Evolutionary conservation across 2,888 invertebrate genomes (phyloP).

Genomic region (Marronus borbonicus): DNA sequence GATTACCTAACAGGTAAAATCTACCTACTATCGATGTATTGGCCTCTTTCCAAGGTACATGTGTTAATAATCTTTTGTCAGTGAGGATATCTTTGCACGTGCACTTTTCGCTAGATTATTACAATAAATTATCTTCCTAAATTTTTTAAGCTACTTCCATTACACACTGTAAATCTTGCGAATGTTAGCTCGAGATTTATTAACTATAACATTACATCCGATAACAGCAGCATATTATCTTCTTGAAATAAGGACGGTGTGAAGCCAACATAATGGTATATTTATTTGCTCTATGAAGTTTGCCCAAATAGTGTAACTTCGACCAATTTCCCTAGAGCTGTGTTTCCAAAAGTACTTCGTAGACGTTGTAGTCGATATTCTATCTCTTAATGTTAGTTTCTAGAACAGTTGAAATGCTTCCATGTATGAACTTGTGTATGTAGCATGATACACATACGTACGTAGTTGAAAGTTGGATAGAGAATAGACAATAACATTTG

Average conservation of each 20-base stretch:
- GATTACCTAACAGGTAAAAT: too few relatives aligned
- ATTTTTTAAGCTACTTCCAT: too few relatives aligned
- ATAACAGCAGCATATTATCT: conserved; percentile 36
- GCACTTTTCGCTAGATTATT: too few relatives aligned
- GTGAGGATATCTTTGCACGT: too few relatives aligned
- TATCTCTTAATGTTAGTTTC: conserved; percentile 27
- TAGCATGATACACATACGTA: background rate
- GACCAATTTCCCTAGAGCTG: conserved; percentile 50
- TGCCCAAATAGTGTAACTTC: conserved; percentile 48
- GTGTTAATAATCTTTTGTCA: too few relatives aligned
- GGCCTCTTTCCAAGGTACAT: too few relatives aligned
- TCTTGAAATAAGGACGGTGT: conserved; percentile 39
- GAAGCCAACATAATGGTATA: conserved; percentile 47
- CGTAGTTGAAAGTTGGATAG: background rate
- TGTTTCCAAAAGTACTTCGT: conserved; percentile 46
- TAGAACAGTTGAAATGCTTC: conserved; percentile 26
- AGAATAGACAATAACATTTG: too few relatives aligned
- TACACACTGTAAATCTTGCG: background rate
- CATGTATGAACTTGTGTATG: background rate
- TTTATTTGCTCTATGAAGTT: conserved; percentile 48
- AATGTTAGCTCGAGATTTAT: background rate
- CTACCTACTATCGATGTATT: too few relatives aligned
- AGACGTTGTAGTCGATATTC: conserved; percentile 30
- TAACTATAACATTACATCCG: conserved; percentile 13
- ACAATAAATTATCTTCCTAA: too few relatives aligned